Evolutionary conservation across 2,113 vertebrate species (phyloP).

Genomic region (Mohoua ochrocephala): DNA sequence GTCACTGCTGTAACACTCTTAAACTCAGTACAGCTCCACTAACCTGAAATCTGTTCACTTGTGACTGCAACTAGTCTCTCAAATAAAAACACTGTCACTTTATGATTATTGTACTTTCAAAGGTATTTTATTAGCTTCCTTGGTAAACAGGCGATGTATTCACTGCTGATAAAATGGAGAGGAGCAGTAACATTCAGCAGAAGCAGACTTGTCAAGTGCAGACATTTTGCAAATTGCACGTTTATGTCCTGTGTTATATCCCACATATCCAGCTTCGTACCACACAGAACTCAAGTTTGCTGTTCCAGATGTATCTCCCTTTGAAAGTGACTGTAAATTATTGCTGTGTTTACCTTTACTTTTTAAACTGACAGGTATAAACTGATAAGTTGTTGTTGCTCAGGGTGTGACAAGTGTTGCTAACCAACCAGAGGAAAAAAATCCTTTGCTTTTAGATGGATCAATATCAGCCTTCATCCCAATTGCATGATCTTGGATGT

Average conservation of each 20-base stretch:
- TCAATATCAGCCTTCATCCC: not conserved
- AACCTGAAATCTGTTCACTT: not conserved
- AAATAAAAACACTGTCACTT: not conserved
- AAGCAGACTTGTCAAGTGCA: not conserved
- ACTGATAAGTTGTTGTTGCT: too few species aligned
- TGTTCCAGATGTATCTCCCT: not conserved
- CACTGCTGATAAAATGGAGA: slow-evolving; percentile 18
- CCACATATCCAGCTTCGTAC: not conserved
- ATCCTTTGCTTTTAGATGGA: not conserved
- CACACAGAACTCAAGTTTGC: not conserved
- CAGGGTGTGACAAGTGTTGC: not conserved
- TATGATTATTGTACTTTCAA: slow-evolving; percentile 17
- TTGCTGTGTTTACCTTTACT: not conserved
- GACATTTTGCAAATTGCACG: not conserved
- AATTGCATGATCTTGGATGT: not conserved
- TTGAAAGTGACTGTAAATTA: not conserved
- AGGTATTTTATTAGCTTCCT: slow-evolving; percentile 30
- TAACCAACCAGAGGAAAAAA: not conserved
- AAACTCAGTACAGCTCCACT: not conserved
- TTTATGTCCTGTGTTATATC: not conserved
- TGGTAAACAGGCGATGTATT: not conserved
- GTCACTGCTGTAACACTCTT: not conserved
- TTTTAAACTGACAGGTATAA: not conserved
- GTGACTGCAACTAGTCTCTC: not conserved
- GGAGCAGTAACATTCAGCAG: not conserved